phyloP scores from a whole-genome alignment of 1,140 invertebrate genomes.

The Lineus longissimus region DNA sequence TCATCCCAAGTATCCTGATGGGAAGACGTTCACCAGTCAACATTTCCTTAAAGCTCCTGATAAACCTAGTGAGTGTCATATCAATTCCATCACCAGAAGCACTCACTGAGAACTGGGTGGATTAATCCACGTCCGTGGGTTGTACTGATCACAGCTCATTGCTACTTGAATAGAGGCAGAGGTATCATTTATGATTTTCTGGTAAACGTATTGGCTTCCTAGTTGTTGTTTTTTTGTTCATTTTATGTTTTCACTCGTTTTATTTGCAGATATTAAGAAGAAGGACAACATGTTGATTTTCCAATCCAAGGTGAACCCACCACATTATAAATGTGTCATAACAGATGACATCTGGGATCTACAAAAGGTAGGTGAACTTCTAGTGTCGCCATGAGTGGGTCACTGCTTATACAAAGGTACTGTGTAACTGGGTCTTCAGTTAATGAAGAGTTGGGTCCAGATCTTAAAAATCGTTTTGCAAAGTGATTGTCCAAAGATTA shows the following conservation, averaged over 20 bases:
- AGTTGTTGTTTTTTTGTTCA: too few species aligned
- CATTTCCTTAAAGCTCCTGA: constrained; percentile 62
- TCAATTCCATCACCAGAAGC: not conserved
- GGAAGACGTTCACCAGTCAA: constrained; percentile 69
- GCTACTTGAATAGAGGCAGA: too few species aligned
- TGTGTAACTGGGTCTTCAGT: too few species aligned
- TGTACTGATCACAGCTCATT: too few species aligned
- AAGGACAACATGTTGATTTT: constrained; percentile 51
- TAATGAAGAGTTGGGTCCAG: too few species aligned
- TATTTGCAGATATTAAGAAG: constrained; percentile 26
- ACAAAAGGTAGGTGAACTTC: constrained; percentile 58
- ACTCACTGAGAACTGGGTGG: too few species aligned
- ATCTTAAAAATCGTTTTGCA: too few species aligned
- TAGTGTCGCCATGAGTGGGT: constrained; percentile 13
- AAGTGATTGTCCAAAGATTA: too few species aligned
- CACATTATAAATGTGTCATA: constrained; percentile 68
- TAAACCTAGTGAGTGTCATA: constrained; percentile 55
- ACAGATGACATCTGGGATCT: constrained; percentile 64
- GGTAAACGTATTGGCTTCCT: too few species aligned
- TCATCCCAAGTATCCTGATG: constrained; percentile 69
- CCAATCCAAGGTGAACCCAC: constrained; percentile 62
- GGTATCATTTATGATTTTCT: too few species aligned
- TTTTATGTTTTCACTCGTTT: not conserved
- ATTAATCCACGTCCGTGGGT: too few species aligned
- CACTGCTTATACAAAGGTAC: too few species aligned